These are phyloP conservation scores for Premnoplex brunnescens DNA, from an alignment of 2,797 vertebrate species.

Conservation along the genomic window DNA sequence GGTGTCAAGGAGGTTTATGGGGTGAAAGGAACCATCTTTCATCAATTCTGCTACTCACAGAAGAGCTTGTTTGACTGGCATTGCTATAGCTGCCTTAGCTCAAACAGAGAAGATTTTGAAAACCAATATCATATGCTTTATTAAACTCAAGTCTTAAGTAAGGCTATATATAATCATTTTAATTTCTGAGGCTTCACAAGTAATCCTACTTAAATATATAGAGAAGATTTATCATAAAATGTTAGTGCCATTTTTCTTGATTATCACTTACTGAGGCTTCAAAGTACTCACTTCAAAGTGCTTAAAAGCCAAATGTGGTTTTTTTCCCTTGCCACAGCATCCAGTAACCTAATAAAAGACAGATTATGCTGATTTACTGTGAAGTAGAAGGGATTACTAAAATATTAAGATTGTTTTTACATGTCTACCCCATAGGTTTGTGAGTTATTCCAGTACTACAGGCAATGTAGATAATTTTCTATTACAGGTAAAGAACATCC, in stretches of 20 bases:
- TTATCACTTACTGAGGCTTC: slow-evolving; percentile 50
- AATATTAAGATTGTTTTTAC: neutral
- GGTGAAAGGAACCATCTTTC: neutral
- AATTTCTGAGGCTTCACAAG: slow-evolving; percentile 53
- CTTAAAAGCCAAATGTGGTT: slow-evolving; percentile 16
- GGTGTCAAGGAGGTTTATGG: neutral
- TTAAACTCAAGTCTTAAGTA: slow-evolving; percentile 50
- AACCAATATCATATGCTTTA: slow-evolving; percentile 47
- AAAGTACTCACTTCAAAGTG: slow-evolving; percentile 27
- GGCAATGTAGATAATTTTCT: neutral
- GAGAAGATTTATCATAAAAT: slow-evolving; percentile 35
- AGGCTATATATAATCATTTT: slow-evolving; percentile 54
- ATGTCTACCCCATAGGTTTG: neutral
- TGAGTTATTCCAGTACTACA: neutral
- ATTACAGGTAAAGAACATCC: neutral
- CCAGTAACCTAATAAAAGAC: slow-evolving; percentile 51
- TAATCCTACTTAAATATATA: slow-evolving; percentile 59
- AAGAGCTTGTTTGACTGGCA: slow-evolving; percentile 24
- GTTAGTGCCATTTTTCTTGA: slow-evolving; percentile 58
- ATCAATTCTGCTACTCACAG: neutral
- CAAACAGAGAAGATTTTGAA: slow-evolving; percentile 9
- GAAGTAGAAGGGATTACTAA: slow-evolving; percentile 5
- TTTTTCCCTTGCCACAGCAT: slow-evolving; percentile 19
- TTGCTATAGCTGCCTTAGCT: slow-evolving; percentile 8
- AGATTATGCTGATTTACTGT: slow-evolving; percentile 43